These are phyloP conservation scores for Hydrotaea diabolus DNA, from an alignment of 2,888 invertebrate genomes.

Conservation along the genomic window DNA sequence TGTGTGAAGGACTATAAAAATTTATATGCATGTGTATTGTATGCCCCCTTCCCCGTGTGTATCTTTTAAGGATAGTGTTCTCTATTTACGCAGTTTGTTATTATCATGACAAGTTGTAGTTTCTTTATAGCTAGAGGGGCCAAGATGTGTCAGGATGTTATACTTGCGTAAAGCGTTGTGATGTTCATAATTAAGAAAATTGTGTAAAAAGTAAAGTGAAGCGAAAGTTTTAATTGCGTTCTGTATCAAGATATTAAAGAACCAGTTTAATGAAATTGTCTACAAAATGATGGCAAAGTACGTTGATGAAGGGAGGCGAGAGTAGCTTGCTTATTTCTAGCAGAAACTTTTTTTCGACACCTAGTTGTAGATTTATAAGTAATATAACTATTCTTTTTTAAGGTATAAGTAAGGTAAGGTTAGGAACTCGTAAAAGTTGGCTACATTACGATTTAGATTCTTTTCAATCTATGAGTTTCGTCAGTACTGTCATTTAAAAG, in stretches of 20 bases:
- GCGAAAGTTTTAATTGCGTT: constrained; percentile 9
- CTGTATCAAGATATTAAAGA: not conserved
- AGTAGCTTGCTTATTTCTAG: too few relatives aligned
- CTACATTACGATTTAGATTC: too few relatives aligned
- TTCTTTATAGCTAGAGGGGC: not conserved
- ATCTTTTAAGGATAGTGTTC: not conserved
- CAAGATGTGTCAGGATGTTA: not conserved
- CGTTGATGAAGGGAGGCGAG: too few relatives aligned
- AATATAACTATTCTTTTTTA: too few relatives aligned
- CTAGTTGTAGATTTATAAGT: too few relatives aligned
- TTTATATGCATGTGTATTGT: not conserved
- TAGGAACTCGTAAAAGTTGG: too few relatives aligned
- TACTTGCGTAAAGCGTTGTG: not conserved
- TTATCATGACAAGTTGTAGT: not conserved
- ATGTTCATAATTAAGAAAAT: not conserved
- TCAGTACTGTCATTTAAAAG: too few relatives aligned
- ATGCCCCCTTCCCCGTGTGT: not conserved
- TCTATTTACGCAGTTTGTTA: not conserved
- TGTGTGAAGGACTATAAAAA: not conserved
- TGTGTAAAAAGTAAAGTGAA: not conserved
- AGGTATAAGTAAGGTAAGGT: too few relatives aligned
- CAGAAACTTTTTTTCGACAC: too few relatives aligned
- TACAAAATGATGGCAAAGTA: too few relatives aligned
- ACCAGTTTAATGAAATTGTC: not conserved
- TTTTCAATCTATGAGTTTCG: too few relatives aligned